Percentiles rank a stretch among this genome's conserved stretches.
phyloP scores from a whole-genome alignment of 2,888 invertebrate genomes.

The Aphidius colemani region DNA sequence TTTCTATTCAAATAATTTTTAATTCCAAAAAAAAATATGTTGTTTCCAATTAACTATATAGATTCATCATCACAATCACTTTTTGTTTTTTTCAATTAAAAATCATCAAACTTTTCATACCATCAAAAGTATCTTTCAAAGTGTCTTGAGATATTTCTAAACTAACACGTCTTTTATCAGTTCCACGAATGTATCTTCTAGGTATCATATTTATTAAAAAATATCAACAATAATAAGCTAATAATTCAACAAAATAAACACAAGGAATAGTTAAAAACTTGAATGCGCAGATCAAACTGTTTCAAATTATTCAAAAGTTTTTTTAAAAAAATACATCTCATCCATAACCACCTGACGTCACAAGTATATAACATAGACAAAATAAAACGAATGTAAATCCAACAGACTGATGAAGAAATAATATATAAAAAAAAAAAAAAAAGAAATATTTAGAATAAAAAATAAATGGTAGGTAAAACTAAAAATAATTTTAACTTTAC shows the following conservation, averaged over 20 bases:
- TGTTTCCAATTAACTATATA: no score
- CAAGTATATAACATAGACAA: constrained; percentile 20
- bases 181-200: constrained; percentile 15
- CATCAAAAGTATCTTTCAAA: background rate
- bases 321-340: constrained; percentile 18
- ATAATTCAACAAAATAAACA: no score
- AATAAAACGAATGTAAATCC: constrained; percentile 27
- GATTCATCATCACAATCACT: background rate
- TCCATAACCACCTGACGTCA: constrained; percentile 33
- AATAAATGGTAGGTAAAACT: constrained; percentile 32
- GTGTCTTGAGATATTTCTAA: background rate
- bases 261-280: background rate
- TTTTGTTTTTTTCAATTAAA: background rate
- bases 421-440: constrained; percentile 1
- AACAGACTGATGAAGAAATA: constrained; percentile 2
- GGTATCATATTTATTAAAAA: background rate
- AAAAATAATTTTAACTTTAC: constrained; percentile 35
- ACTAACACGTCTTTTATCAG: background rate
- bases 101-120: background rate
- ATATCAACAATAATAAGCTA: background rate
- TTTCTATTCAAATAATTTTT: no score
- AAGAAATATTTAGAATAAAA: constrained; percentile 4
- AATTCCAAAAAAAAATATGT: no score
- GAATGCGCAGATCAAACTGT: background rate
- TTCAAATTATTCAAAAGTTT: background rate